phyloP scores from a whole-genome alignment of 2,888 invertebrate genomes.

The Periphyllus acericola region DNA sequence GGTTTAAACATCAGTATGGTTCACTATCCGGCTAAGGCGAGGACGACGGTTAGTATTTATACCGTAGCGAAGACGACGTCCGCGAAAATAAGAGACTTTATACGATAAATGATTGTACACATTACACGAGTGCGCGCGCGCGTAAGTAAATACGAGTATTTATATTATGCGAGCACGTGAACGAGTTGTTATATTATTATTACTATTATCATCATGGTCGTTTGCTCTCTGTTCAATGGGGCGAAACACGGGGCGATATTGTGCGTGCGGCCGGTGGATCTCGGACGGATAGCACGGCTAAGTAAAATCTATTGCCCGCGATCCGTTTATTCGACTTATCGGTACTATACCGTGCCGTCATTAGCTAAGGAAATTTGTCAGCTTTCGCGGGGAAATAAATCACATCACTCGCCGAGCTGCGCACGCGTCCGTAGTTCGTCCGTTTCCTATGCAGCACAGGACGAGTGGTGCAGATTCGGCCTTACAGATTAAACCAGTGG shows the following conservation, averaged over 20 bases:
- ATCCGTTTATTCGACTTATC: conserved; percentile 51
- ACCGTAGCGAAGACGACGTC: background rate
- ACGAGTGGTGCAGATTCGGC: background rate
- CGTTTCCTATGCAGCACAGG: background rate
- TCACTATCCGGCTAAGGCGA: no score
- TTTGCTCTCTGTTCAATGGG: conserved; percentile 18
- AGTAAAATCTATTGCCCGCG: conserved; percentile 44
- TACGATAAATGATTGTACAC: no score
- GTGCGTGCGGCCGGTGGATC: background rate
- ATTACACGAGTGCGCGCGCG: no score
- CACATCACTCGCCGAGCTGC: conserved; percentile 2
- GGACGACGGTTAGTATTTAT: no score
- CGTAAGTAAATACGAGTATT: background rate
- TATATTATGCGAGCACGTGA: background rate
- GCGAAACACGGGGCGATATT: conserved; percentile 37
- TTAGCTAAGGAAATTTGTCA: conserved; percentile 40
- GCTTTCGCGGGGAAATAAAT: conserved; percentile 48
- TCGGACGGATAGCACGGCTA: background rate
- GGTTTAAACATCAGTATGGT: no score
- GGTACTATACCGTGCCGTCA: conserved; percentile 4
- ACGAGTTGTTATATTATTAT: no score
- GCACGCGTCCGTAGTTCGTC: background rate
- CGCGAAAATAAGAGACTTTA: background rate
- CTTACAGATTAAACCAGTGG: no score
- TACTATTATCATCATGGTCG: background rate